Base-by-base conservation (phyloP, 2,113 vertebrate genomes). In the Eolophus roseicapilla region DNA sequence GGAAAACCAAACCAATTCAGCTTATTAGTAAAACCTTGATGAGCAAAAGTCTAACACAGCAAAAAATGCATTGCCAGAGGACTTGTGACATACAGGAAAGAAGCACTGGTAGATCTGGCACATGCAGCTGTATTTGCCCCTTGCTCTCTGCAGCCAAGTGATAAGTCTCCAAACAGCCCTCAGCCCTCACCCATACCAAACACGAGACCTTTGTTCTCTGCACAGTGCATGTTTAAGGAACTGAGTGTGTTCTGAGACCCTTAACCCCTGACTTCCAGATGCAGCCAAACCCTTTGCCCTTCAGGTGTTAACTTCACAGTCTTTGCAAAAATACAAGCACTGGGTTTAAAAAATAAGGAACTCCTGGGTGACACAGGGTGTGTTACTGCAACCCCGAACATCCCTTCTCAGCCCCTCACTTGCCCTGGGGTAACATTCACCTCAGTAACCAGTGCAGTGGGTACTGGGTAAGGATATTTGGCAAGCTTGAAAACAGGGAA, bases 121-220 rank as follows among this genome's bases (percentile, higher is more conserved):
- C 27, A 46, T 0, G 1, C 0, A 1, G 49, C 37, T 74, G 27
- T 5, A 0, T 35, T 63, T 78, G 53, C 37, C 33, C 55, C 19
- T 73, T 33, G 8, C 29, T 31, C 47, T 73, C 39, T 4, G 5
- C 39, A 76, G 50, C 27, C 0, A 0, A 57, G 11, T 20, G 44
- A 57, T n/a, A 46, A 63, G 16, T 29, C 21, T 85, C 67, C 65
- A 71, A 83, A 78, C 20, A 43, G 37, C 59, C 29, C 60, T 85
- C 43, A 52, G 18, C 17, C 24, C 18, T 80, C 63, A 74, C 63
- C 64, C 15, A 29, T 18, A 63, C 15, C 17, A 33, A 70, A 85
- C 3, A 9, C 0, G 0, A 46, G 16, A 41, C 16, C 27, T 64
- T 39, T 82, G 10, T 23, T 68, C 68, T 75, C 25, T 31, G 14